Evolutionary conservation across 2,888 invertebrate genomes (phyloP), one percentile per base, ranked within the genome.

Genomic region (Conus canariensis): DNA sequence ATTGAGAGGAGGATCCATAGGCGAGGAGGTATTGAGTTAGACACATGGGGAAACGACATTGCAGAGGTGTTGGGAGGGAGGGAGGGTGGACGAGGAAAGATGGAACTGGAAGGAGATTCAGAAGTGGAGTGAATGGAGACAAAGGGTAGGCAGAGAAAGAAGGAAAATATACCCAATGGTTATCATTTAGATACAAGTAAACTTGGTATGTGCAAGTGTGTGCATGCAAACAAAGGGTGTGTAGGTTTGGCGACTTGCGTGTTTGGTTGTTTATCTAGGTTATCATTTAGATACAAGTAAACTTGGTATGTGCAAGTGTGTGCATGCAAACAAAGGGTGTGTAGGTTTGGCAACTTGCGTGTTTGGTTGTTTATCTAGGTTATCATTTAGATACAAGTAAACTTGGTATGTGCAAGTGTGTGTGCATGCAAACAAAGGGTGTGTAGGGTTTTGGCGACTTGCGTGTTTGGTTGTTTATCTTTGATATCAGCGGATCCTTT

Each of bases 1-100:
- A 89, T 89, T 64, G 83, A 89, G 67, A 82, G 89, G 12, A 83
- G 89, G 14, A n/a, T 89, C 60, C 67, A 67, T 7, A 67, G 59
- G 56, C 60, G 83, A 83, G 77, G 30, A 60, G 88, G 88, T 88
- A 59, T 19, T 56, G 19, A 12, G 12, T 25, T 25, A 6, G 14
- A 12, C 14, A n/a, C 3, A 45, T 4, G 45, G 45, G 45, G 45
- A 45, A 45, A 45, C 4, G 4, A 45, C 45, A 45, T 45, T 64
- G 64, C 0, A 1, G 64, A 19, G 30, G 30, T 30, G 45, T 45
- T 45, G 30, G 10, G 80, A 12, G 80, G 80, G 30, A 6, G 80
- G 45, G 45, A 14, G 45, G 80, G 45, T 1, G 74, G 74, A 8
- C 9, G 0, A 7, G 74, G n/a, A n/a, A n/a, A n/a, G 74, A n/a